These are phyloP conservation scores for Peromyscus eremicus DNA, from an alignment of 2,797 vertebrate species.

Conservation along the genomic window DNA sequence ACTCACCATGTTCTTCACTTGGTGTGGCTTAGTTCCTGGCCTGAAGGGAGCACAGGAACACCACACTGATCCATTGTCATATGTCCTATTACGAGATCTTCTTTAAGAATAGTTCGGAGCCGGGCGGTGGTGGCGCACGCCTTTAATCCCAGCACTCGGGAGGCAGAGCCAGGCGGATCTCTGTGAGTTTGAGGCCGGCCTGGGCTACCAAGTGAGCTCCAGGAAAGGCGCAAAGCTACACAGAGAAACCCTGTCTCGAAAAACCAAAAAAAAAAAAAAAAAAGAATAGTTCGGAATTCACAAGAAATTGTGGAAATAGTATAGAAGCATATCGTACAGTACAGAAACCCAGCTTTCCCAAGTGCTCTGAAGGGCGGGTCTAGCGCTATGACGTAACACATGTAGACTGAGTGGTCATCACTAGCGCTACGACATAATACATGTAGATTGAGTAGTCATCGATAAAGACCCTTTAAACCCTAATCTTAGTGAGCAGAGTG, in stretches of 20 bases:
- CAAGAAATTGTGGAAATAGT: background rate
- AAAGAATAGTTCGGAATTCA: conserved; percentile 34
- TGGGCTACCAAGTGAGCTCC: no score
- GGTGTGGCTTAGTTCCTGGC: background rate
- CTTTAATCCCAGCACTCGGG: no score
- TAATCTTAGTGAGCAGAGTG: background rate
- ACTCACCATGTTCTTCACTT: background rate
- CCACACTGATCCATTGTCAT: no score
- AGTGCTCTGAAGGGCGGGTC: background rate
- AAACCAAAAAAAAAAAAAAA: no score
- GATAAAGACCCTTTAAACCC: background rate
- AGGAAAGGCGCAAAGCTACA: no score
- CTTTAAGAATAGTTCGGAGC: conserved; percentile 47
- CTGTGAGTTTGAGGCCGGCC: no score
- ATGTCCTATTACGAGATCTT: background rate
- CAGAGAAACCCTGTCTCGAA: no score
- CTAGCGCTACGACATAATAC: background rate
- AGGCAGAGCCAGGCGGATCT: no score
- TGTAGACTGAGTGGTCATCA: background rate
- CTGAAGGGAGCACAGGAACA: background rate
- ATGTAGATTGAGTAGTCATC: background rate
- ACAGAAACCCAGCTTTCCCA: background rate
- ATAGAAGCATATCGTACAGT: background rate
- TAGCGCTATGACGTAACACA: background rate
- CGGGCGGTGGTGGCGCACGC: no score